Evolutionary conservation across 1,140 invertebrate species (phyloP), one percentile per base, ranked within the genome.

Genomic region (Drosophila insularis): DNA sequence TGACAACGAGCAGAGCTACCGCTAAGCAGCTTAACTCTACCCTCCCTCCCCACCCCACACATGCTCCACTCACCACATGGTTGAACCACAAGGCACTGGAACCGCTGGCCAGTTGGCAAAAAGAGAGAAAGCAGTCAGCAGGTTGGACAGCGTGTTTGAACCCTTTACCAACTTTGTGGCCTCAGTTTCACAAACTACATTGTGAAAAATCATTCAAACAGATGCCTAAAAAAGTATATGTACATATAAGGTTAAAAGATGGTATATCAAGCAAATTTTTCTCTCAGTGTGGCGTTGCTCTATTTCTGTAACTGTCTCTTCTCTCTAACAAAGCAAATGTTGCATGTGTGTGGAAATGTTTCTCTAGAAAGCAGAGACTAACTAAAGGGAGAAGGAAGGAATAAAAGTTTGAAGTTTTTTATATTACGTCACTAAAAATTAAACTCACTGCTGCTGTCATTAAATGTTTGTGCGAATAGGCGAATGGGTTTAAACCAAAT

Each of bases 1-100:
- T 78, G 74, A 73, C 63, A 76, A 78, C 56, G 75, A 71, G 43
- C 74, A 78, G 43, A 50, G 64, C 63, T 78, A 74, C 75, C 75
- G 75, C 75, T 78, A 77, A 78, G 75, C 75, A 78, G 75, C 75
- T 78, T 78, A 71, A 78, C 74, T 53, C 63, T 46, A 1, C 43
- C 17, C 17, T n/a, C 1, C n/a, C n/a, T 6, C 14, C n/a, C 40
- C 17, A 13, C 7, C 74, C 39, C 67, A 56, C 61, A 61, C 68
- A 21, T 61, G 53, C 50, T 53, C 46, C 46, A 37, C 62, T 59
- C 64, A 27, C 59, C 54, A 58, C 50, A 50, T 54, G 53, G 17
- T 35, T 14, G 27, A 21, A 46, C 27, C 50, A 56, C 60, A 31
- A 2, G 21, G 35, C 60, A 31, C 21, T 35, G 14, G 31, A 58